A percentile compares a stretch with the other conserved stretches of the same genome.
phyloP scores from a whole-genome alignment of 2,113 vertebrate genomes.

The Macrotis lagotis region DNA sequence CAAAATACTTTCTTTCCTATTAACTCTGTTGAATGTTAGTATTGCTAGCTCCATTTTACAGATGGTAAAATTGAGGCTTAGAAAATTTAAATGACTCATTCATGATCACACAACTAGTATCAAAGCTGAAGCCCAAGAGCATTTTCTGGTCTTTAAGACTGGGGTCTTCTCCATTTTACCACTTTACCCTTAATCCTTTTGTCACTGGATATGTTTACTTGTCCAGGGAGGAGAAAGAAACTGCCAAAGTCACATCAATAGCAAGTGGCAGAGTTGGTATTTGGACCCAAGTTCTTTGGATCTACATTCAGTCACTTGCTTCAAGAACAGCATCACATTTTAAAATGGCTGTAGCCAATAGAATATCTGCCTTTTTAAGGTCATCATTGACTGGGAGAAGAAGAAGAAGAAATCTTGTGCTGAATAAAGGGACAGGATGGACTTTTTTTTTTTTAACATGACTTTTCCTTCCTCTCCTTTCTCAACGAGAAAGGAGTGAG shows the following conservation, averaged over 20 bases:
- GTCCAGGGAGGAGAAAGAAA: background rate
- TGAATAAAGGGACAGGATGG: background rate
- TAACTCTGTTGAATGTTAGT: background rate
- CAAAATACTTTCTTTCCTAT: background rate
- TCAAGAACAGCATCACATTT: background rate
- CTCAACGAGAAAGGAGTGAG: background rate
- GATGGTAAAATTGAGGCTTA: background rate
- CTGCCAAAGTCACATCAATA: background rate
- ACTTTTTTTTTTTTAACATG: background rate
- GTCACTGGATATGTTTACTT: background rate
- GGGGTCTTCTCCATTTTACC: background rate
- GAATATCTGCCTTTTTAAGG: background rate
- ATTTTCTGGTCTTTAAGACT: background rate
- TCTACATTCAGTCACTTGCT: background rate
- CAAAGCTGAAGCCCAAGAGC: background rate
- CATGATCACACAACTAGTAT: background rate
- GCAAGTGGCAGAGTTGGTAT: background rate
- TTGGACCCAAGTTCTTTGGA: background rate
- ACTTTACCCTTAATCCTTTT: too few relatives aligned
- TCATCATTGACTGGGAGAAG: background rate
- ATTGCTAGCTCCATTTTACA: background rate
- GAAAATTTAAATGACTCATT: background rate
- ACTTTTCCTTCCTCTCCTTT: background rate
- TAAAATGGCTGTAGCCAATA: constrained; percentile 25
- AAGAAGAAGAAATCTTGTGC: constrained; percentile 50